A percentile compares a stretch with the other conserved stretches of the same genome.
phyloP scores from a whole-genome alignment of 2,888 invertebrate genomes.

The Diarsia mendica region DNA sequence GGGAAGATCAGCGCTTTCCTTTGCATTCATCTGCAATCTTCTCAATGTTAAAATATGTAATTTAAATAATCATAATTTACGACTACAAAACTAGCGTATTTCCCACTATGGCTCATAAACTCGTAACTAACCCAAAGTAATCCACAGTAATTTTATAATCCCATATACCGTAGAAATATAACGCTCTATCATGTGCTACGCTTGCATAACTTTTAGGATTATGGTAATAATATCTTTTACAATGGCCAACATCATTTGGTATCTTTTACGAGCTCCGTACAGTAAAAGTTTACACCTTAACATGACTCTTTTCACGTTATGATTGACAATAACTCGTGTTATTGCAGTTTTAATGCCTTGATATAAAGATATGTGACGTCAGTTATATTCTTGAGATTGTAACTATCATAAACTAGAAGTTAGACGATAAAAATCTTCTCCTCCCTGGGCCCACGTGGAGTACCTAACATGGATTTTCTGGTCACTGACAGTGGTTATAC shows the following conservation, averaged over 20 bases:
- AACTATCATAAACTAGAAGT: background rate
- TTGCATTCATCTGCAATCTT: background rate
- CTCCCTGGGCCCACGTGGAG: no score
- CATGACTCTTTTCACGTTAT: conserved; percentile 60
- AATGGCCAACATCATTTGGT: conserved; percentile 43
- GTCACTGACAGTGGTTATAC: no score
- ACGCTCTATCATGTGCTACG: conserved; percentile 50
- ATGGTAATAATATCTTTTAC: conserved; percentile 59
- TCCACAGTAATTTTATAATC: conserved; percentile 43
- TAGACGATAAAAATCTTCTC: background rate
- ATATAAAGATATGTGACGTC: conserved; percentile 47
- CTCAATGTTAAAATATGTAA: background rate
- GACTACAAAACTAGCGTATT: background rate
- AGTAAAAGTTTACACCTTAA: conserved; percentile 67
- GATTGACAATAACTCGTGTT: conserved; percentile 68
- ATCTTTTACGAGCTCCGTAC: conserved; percentile 60
- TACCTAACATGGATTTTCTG: background rate
- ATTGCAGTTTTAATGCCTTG: conserved; percentile 66
- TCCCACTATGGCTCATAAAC: background rate
- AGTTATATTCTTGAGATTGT: background rate
- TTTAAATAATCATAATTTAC: conserved; percentile 27
- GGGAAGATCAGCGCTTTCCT: no score
- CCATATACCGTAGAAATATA: conserved; percentile 42
- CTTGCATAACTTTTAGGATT: conserved; percentile 57
- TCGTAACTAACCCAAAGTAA: conserved; percentile 19